Conservation (phyloP, 2,113 vertebrate species). For the Strix aluco region DNA sequence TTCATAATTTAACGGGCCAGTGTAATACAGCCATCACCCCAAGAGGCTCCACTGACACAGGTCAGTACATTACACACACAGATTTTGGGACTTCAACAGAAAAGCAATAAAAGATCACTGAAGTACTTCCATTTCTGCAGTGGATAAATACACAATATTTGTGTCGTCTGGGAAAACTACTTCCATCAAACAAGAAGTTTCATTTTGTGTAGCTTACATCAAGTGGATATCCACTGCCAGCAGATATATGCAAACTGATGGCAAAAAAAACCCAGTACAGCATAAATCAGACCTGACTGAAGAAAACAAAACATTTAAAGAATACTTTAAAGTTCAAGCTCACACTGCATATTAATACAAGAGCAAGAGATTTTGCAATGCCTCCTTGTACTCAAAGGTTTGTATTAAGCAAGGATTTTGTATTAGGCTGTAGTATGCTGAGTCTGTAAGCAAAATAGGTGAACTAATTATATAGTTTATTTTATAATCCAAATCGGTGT, state of each 20-base stretch:
- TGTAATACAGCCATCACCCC: background rate
- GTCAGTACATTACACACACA: background rate
- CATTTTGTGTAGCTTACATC: background rate
- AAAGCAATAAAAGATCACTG: background rate
- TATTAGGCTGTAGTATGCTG: background rate
- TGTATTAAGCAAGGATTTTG: background rate
- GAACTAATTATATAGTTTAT: conserved; percentile 3
- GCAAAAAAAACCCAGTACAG: background rate
- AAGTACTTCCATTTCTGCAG: background rate
- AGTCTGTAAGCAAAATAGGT: background rate
- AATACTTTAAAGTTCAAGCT: background rate
- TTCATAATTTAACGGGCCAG: background rate
- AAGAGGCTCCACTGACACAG: background rate
- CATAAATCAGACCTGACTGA: background rate
- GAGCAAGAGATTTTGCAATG: background rate
- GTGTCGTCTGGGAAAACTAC: background rate
- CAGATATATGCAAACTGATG: background rate
- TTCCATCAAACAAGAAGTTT: background rate
- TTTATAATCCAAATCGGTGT: background rate
- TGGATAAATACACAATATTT: background rate
- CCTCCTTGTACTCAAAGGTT: background rate
- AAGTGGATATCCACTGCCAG: background rate
- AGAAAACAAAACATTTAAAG: background rate
- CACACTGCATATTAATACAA: background rate
- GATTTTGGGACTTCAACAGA: background rate